Percentiles rank a stretch among this genome's conserved stretches.
Conservation (phyloP, 2,888 invertebrate genomes). For the Mythimna pallens region DNA sequence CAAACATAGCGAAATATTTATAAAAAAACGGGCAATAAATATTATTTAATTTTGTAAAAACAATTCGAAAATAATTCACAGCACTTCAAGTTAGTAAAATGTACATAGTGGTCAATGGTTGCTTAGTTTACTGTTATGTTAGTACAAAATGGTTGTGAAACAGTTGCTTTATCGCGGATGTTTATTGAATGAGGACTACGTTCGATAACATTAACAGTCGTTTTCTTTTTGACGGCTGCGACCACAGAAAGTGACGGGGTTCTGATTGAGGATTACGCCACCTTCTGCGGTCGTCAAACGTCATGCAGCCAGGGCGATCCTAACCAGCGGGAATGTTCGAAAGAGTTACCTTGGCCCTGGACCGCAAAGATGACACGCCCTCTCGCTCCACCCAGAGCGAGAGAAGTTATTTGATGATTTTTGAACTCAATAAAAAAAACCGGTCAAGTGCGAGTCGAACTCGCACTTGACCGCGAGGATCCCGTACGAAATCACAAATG, state of each 20-base stretch:
- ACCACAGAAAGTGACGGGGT: neutral
- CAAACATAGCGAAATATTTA: conserved; percentile 28
- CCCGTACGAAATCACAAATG: too few species aligned
- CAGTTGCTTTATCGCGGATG: conserved; percentile 30
- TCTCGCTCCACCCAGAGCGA: too few species aligned
- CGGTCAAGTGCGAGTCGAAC: too few species aligned
- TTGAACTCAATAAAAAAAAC: too few species aligned
- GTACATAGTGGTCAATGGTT: neutral
- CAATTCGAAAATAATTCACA: neutral
- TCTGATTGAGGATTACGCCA: neutral
- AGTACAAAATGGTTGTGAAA: neutral
- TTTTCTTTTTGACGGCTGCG: neutral
- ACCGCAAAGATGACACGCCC: neutral
- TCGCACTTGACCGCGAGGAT: too few species aligned
- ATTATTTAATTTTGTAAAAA: neutral
- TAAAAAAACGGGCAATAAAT: neutral
- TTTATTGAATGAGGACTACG: conserved; percentile 24
- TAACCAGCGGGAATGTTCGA: neutral
- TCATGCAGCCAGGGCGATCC: too few species aligned
- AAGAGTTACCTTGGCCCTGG: too few species aligned
- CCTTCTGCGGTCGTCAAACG: neutral
- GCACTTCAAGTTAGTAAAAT: neutral
- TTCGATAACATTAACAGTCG: conserved; percentile 7
- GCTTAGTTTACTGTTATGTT: conserved; percentile 22
- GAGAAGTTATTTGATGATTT: too few species aligned